Evolutionary conservation across 2,113 vertebrate species (phyloP).

Genomic region (Ophiodon elongatus): DNA sequence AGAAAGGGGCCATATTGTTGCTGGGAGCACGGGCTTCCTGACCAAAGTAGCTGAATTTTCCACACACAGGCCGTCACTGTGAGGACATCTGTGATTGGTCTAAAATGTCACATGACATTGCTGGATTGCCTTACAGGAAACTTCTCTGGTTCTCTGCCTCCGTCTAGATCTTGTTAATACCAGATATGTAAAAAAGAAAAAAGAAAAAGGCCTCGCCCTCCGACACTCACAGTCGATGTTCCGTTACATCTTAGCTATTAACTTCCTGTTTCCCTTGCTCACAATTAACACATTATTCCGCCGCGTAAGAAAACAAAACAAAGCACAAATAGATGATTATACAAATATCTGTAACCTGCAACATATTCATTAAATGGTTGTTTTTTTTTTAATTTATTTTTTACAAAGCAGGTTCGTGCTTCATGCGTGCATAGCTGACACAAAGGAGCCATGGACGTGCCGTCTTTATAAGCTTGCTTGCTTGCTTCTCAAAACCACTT

Average conservation of each 20-base stretch:
- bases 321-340: background rate
- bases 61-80: background rate
- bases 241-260: constrained; percentile 21
- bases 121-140: background rate
- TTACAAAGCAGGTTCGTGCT: background rate
- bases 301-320: background rate
- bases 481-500: background rate
- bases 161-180: background rate
- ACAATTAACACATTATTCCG: constrained; percentile 4
- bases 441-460: background rate
- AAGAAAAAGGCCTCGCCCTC: background rate
- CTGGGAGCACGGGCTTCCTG: background rate
- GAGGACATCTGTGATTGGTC: constrained; percentile 13
- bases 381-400: background rate
- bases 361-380: constrained; percentile 7
- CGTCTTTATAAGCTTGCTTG: background rate
- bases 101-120: constrained; percentile 16
- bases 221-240: background rate
- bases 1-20: background rate
- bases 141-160: constrained; percentile 1
- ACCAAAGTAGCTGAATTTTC: constrained; percentile 7
- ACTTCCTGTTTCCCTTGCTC: constrained; percentile 32
- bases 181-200: background rate
- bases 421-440: constrained; percentile 27
- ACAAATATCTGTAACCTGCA: background rate